Evolutionary conservation across 2,797 vertebrate species (phyloP), one percentile per base, ranked within the genome.

Genomic region (Esox masquinongy): DNA sequence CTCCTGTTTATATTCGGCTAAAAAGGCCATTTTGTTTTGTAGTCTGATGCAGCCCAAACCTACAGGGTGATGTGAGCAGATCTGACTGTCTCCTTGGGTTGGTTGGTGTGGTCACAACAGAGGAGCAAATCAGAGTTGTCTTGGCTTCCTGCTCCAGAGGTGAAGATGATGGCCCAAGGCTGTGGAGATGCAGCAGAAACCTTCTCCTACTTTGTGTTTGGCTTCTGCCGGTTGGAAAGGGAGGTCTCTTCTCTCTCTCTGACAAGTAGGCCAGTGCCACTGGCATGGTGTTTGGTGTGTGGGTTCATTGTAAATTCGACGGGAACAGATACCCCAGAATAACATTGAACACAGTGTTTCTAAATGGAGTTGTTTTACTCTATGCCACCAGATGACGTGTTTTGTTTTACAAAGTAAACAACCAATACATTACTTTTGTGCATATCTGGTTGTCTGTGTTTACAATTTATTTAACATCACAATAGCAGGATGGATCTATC

Each of bases 171-270:
- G 82, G 84, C 86, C 88, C 50, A 50, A 16, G 87, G 87, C 83
- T 85, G 79, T 86, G 3, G 83, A 88, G 88, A 88, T 89, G 89
- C 88, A 87, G 85, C 72, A 82, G 72, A 75, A 86, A 77, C 80
- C 79, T 86, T 84, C 70, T 82, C 68, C 47, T 73, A 80, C 82
- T 43, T 59, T 77, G 81, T 83, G 82, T 5, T 72, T 81, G 77
- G 5, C 70, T 43, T 43, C 79, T 86, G 85, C 34, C 56, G 87
- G 86, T 88, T 83, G 82, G 80, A 85, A 47, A 24, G 82, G 76
- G 79, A 73, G 80, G 82, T 87, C 87, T 83, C 73, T 15, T 64
- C 26, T 87, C 86, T 82, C 73, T 74, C 81, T 77, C 68, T 83
- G 84, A 90, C 85, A 81, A 83, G 80, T 84, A 68, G 86, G 83